Conservation (phyloP, 2,113 vertebrate genomes). For the Sorex araneus region DNA sequence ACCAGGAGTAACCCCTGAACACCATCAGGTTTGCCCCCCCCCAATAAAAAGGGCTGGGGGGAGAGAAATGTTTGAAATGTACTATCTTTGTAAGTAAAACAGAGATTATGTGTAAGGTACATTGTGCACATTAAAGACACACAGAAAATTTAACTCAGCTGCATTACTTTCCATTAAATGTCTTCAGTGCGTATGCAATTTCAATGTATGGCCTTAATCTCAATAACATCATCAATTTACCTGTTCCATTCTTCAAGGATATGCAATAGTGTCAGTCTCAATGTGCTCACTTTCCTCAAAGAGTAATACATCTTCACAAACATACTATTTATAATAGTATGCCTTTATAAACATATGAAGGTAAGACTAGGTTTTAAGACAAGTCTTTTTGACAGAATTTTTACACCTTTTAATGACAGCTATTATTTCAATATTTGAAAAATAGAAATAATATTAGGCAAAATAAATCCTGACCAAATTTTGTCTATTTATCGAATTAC, state of each 20-base stretch:
- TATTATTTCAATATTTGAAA: constrained; percentile 72
- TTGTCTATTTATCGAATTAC: constrained; percentile 56
- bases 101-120: neutral
- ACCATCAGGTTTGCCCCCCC: too few relatives aligned
- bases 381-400: constrained; percentile 64
- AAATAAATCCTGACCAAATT: constrained; percentile 56
- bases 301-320: neutral
- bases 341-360: constrained; percentile 58
- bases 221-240: constrained; percentile 52
- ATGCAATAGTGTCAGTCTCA: constrained; percentile 53
- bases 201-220: constrained; percentile 23
- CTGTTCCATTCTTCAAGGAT: constrained; percentile 43
- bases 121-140: neutral
- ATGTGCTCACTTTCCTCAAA: constrained; percentile 65
- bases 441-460: constrained; percentile 56
- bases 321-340: neutral
- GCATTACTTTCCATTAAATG: constrained; percentile 32
- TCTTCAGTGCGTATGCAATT: constrained; percentile 56
- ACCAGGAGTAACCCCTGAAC: too few relatives aligned
- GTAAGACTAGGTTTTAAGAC: constrained; percentile 68
- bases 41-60: too few relatives aligned
- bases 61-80: neutral
- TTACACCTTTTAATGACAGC: constrained; percentile 57
- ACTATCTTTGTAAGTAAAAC: neutral
- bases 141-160: constrained; percentile 35